These are phyloP conservation scores for Netta rufina DNA, from an alignment of 2,797 vertebrate genomes.

Conservation along the genomic window DNA sequence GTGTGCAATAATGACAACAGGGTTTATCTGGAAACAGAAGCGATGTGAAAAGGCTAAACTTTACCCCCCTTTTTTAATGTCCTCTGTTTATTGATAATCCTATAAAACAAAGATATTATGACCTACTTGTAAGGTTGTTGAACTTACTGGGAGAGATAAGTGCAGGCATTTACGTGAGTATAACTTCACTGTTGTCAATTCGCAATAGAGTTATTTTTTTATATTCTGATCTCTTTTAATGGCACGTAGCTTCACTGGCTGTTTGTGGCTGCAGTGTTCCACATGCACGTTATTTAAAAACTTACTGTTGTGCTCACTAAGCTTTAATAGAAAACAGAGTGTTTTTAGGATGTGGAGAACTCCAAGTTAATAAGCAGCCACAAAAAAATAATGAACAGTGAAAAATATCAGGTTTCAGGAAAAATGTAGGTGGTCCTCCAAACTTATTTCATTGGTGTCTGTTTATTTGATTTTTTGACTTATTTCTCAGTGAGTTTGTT, in stretches of 20 bases:
- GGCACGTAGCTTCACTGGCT: neutral
- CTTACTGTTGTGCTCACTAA: neutral
- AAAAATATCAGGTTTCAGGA: neutral
- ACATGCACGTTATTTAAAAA: neutral
- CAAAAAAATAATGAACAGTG: neutral
- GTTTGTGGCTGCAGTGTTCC: rapidly evolving
- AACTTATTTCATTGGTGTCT: neutral
- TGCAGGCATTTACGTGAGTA: too few species aligned
- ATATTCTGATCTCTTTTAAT: neutral
- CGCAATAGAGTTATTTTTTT: neutral
- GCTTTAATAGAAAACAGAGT: neutral
- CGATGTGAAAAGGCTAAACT: neutral
- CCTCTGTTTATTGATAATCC: too few species aligned
- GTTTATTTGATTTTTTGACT: slow-evolving; percentile 11
- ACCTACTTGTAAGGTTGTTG: too few species aligned
- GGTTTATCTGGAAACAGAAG: neutral
- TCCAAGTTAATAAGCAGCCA: neutral
- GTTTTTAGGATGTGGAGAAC: neutral
- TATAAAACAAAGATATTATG: too few species aligned
- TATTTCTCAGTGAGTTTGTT: neutral
- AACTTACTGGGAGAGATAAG: too few species aligned
- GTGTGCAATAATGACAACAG: neutral
- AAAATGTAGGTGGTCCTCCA: neutral
- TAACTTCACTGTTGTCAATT: neutral
- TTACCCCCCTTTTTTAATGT: neutral